Evolutionary conservation across 2,888 invertebrate genomes (phyloP), one percentile per base, ranked within the genome.

Genomic region (Gortyna flavago): DNA sequence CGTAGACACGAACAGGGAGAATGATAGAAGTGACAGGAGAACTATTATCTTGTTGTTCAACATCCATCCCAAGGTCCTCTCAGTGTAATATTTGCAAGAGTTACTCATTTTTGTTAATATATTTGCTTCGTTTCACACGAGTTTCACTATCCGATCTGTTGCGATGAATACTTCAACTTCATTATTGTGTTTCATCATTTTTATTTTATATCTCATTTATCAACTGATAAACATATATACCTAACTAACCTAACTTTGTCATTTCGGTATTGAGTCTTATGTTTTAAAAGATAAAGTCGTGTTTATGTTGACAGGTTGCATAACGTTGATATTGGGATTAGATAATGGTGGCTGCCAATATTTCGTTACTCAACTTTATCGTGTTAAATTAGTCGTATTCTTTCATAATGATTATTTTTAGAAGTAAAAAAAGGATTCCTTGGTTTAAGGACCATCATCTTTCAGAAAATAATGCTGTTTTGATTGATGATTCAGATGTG

Each of bases 31-130:
- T 54, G 92, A 89, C 2, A 96, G 88, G 2, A 96, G 88, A 7
- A 96, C 95, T 64, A 96, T 96, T 0, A 93, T 79, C 89, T 96
- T 96, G 82, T 96, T 96, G 62, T 95, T 93, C 64, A 94, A 61
- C 90, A 93, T 93, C 96, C 96, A 96, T 2, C 86, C 92, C 6
- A 94, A 51, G 0, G 91, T 90, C 59, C 90, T 89, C 38, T 94
- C 92, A 0, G 91, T 91, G 72, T 94, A 95, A 83, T 95, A 95
- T 85, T 90, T 91, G 77, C 93, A 94, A 75, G 91, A 90, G 38
- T 88, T 89, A 80, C 85, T 91, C 87, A 88, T 89, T 77, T 88
- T 91, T 48, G 25, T 48, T 76, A 51, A 25, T 21, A 21, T 61
- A 7, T 75, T 18, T 59, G 21, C 18, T 67, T 29, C 25, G 29